Evolutionary conservation across 2,113 vertebrate genomes (phyloP), one percentile per base, ranked within the genome.

Genomic region (Helogale parvula): DNA sequence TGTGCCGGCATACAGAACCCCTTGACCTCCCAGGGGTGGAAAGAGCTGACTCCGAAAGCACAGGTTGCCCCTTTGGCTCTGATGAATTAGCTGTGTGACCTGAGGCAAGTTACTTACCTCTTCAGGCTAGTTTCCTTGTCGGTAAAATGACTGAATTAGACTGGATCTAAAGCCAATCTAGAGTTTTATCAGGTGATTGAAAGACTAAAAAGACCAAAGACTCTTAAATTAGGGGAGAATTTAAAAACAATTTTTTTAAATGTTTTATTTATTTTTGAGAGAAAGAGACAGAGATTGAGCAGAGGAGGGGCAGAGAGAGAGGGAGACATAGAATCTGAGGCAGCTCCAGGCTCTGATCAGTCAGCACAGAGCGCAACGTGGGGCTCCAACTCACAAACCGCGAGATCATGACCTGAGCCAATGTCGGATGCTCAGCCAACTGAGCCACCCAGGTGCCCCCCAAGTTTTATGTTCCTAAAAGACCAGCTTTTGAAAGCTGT

Each of bases 171-270:
- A 35, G 65, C 11, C 25, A 27, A 12, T 60, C 41, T 57, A 38
- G 31, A 87, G 60, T 68, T 97, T 60, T 66, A 68, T 66, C 50
- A 38, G 54, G 41, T 82, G 41, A 71, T 81, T 93, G 13, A 52
- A 86, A 90, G 66, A 33, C 12, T 52, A 41, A 60, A 60, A 60
- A 77, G 7, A 45, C 52, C 27, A 13, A 33, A 38, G 83, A 23
- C 54, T 63, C 33, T 83, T 54, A 33, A 12, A 86, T 10, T 63
- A 15, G 33, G 69, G 35, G 50, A 9, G 19, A 60, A 60, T 60
- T 60, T 57, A 41, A 41, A 41, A 41, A 41, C 41, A 47, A 47
- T 47, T 57, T 57, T 57, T 57, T 50, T 50, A 12, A 50, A 50
- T 50, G 50, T 50, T 50, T 50, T 50, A 50, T 14, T 50, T 50